Evolutionary conservation across 2,113 vertebrate species (phyloP), one percentile per base, ranked within the genome.

Genomic region (Rana temporaria): DNA sequence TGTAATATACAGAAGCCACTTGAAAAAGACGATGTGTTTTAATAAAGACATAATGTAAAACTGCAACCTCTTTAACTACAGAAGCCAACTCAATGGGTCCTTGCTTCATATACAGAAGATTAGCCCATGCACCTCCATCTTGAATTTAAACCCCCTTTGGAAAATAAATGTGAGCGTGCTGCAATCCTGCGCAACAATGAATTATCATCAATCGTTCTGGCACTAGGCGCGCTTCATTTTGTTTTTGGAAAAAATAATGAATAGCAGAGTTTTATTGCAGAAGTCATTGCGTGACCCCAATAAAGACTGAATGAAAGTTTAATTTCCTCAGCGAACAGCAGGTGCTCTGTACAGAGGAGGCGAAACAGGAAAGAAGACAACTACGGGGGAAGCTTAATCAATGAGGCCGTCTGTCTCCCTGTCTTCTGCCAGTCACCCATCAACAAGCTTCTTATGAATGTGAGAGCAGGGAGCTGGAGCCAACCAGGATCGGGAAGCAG

Each of bases 241-340:
- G 59, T 59, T 30, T 38, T 2, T 26, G 24, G 22, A 75, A 75
- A 75, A 6, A 53, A 42, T 26, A 60, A 56, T 74, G 56, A 22
- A 73, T 15, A 19, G 55, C 56, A 60, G 30, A 30, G 20, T 74
- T 60, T 74, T 74, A 74, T 74, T 75, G 42, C 56, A 60, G 9
- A 75, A 74, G 30, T 62, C 72, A 42, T 62, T 62, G 72, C 57
- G 8, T 74, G 71, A 30, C 71, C 55, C 32, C 56, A 62, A 60
- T 62, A 77, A 65, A 53, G n/a, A 77, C 57, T 77, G 74, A 64
- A 64, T 64, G 74, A 53, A 65, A 78, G 65, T 79, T 68, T 68
- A 59, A 59, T 79, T 68, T 79, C 64, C 65, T 68, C 30, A 57
- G 48, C 16, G 53, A 55, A 62, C 64, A 79, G 77, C 77, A 79